Conservation (phyloP, 2,888 invertebrate genomes). For the Brachycybe producta region DNA sequence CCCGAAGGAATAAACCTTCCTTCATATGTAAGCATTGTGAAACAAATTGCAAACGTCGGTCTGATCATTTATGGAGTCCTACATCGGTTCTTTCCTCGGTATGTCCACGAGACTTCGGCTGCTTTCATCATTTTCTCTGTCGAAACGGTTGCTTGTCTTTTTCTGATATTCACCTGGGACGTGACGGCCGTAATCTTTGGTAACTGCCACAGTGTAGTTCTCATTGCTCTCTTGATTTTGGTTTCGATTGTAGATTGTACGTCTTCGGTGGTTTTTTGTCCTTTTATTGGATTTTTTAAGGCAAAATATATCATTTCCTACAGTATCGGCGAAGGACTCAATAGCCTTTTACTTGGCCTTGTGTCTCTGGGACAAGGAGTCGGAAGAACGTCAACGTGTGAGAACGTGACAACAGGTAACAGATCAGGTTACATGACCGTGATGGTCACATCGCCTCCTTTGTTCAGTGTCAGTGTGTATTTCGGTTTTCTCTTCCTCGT, state of each 20-base stretch:
- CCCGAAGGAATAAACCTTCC: conserved; percentile 82
- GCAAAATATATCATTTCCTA: conserved; percentile 65
- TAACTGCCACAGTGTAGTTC: conserved; percentile 37
- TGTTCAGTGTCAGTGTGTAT: conserved; percentile 52
- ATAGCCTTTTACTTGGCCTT: conserved; percentile 65
- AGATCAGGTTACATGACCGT: conserved; percentile 25
- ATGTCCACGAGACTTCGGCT: conserved; percentile 32
- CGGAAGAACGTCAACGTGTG: conserved; percentile 45
- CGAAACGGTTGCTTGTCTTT: conserved; percentile 35
- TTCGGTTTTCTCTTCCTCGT: conserved; percentile 50
- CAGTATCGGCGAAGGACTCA: conserved; percentile 67
- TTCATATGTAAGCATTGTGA: conserved; percentile 64
- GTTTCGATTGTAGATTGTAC: conserved; percentile 67
- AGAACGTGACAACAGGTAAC: conserved; percentile 21
- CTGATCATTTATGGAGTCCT: conserved; percentile 48
- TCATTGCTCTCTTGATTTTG: conserved; percentile 51
- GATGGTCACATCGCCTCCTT: conserved; percentile 40
- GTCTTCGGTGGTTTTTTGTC: conserved; percentile 72
- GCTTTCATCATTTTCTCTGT: conserved; percentile 37
- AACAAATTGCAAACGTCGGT: conserved; percentile 70
- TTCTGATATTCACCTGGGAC: conserved; percentile 41
- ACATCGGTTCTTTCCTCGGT: conserved; percentile 27
- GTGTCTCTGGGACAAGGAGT: conserved; percentile 66
- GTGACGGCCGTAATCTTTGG: conserved; percentile 43
- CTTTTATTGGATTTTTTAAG: conserved; percentile 56